Conservation (phyloP, 2,888 invertebrate genomes). For the Epistrophella euchroma region DNA sequence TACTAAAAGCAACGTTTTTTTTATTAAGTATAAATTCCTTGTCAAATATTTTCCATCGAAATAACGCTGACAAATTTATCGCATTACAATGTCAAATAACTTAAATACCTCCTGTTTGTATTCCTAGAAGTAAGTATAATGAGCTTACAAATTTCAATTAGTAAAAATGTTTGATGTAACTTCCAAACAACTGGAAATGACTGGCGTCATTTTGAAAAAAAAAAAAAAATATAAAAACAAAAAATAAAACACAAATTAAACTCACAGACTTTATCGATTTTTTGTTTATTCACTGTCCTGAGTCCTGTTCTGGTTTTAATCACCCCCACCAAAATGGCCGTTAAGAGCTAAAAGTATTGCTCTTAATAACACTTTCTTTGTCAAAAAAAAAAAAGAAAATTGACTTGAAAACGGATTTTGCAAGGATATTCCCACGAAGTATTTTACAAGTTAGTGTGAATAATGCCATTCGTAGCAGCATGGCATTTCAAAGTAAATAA, state of each 20-base stretch:
- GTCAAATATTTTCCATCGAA: too few species aligned
- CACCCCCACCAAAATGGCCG: constrained; percentile 14
- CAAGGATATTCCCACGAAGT: constrained; percentile 17
- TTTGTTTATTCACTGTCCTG: not conserved
- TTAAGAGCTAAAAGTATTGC: constrained; percentile 26
- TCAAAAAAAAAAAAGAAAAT: constrained; percentile 11
- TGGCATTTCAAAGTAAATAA: constrained; percentile 56
- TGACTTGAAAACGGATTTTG: constrained; percentile 39
- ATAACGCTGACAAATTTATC: too few species aligned
- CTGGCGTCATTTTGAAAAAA: constrained; percentile 14
- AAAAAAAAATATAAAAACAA: not conserved
- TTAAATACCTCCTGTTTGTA: not conserved
- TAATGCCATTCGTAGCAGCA: constrained; percentile 30
- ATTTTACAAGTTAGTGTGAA: constrained; percentile 35
- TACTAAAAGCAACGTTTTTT: too few species aligned
- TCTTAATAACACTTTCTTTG: constrained; percentile 41
- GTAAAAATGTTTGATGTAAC: constrained; percentile 46
- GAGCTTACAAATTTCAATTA: constrained; percentile 2
- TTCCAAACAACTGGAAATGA: constrained; percentile 47
- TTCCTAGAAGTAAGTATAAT: not conserved
- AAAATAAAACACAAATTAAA: constrained; percentile 26
- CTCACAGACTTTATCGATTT: constrained; percentile 41
- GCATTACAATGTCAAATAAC: constrained; percentile 1
- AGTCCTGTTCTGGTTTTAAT: not conserved
- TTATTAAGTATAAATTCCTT: too few species aligned